Conservation (phyloP, 2,888 invertebrate genomes). For the Euclidia mi region DNA sequence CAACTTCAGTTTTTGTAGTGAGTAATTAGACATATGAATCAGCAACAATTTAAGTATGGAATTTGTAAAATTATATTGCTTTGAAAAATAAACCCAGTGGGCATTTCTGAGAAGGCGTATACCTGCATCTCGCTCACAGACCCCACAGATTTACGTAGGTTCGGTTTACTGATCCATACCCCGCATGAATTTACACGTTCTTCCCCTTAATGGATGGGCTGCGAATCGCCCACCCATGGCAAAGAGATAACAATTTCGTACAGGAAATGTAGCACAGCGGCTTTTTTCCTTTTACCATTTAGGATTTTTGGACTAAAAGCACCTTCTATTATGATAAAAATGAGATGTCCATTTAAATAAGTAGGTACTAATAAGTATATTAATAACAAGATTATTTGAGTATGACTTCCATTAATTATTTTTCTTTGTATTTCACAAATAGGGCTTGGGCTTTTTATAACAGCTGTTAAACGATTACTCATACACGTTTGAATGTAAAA, state of each 20-base stretch:
- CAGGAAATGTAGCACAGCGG: conserved; percentile 19
- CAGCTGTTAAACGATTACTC: conserved; percentile 33
- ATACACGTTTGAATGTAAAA: conserved; percentile 53
- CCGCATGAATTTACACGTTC: conserved; percentile 29
- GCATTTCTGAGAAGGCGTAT: conserved; percentile 49
- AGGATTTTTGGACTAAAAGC: conserved; percentile 20
- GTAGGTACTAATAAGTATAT: too few species aligned
- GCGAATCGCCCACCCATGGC: conserved; percentile 17
- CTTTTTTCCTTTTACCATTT: conserved; percentile 24
- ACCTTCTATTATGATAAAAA: not conserved
- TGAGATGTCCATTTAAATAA: too few species aligned
- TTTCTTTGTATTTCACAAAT: too few species aligned
- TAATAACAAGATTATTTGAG: too few species aligned
- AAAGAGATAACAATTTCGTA: conserved; percentile 35
- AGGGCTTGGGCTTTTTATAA: too few species aligned
- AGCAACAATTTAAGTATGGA: conserved; percentile 27
- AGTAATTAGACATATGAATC: conserved; percentile 20
- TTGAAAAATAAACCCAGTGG: conserved; percentile 20
- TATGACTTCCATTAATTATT: too few species aligned
- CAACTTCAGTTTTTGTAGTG: conserved; percentile 29
- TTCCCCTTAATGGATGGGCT: conserved; percentile 14
- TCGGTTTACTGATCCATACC: conserved; percentile 27
- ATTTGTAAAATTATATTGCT: conserved; percentile 19
- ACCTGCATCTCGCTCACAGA: conserved; percentile 45
- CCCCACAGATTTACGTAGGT: conserved; percentile 39